Percentiles rank a stretch among this genome's conserved stretches.
These are phyloP conservation scores for Dicycla oo DNA, from an alignment of 2,888 invertebrate genomes.

Conservation along the genomic window DNA sequence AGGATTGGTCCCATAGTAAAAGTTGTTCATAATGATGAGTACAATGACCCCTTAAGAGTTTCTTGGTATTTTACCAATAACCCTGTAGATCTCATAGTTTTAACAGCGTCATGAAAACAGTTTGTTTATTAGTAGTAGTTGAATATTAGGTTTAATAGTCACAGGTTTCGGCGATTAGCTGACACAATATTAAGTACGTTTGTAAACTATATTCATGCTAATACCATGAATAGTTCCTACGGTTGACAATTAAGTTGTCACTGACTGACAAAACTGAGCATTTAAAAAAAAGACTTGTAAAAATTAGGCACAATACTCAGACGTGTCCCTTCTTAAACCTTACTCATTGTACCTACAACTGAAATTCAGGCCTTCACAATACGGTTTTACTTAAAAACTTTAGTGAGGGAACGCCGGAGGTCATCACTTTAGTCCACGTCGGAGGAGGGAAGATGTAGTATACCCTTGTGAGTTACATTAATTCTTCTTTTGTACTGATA, in stretches of 20 bases:
- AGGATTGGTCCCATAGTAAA: too few species aligned
- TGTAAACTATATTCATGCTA: background rate
- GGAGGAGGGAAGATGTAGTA: slow-evolving; percentile 27
- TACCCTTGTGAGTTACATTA: slow-evolving; percentile 15
- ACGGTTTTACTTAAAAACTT: slow-evolving; percentile 33
- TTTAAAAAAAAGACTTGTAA: background rate
- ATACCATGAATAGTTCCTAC: background rate
- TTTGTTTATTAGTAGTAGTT: too few species aligned
- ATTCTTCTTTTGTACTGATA: slow-evolving; percentile 21
- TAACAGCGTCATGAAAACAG: too few species aligned
- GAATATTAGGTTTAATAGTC: background rate
- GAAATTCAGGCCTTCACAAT: slow-evolving; percentile 8
- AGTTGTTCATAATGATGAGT: too few species aligned
- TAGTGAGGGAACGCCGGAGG: slow-evolving; percentile 19
- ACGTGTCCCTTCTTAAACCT: background rate
- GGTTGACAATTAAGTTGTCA: background rate
- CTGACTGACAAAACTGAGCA: background rate
- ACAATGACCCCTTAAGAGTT: too few species aligned
- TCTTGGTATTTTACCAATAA: too few species aligned
- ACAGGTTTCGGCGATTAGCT: background rate
- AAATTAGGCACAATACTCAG: slow-evolving; percentile 8
- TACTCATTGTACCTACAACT: slow-evolving; percentile 9
- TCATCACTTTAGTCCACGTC: slow-evolving; percentile 22
- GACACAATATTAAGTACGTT: background rate
- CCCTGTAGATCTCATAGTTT: too few species aligned